These are phyloP conservation scores for Hirudinaria manillensis DNA, from an alignment of 2,888 invertebrate species.

Conservation along the genomic window DNA sequence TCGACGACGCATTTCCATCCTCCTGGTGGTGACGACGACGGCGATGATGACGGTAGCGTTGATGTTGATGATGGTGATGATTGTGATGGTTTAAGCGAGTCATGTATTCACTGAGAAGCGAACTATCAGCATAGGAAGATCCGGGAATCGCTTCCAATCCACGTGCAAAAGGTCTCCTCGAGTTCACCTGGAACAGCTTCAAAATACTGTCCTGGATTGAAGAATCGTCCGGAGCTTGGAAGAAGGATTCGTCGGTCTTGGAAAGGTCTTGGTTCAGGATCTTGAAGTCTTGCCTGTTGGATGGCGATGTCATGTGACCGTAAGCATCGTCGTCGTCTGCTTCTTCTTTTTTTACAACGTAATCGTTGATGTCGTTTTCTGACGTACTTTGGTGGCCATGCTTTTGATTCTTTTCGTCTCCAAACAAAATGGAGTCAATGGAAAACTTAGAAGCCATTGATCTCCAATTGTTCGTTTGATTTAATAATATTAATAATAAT, in stretches of 20 bases:
- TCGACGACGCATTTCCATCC: neutral
- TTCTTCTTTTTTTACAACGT: too few relatives aligned
- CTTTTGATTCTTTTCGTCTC: neutral
- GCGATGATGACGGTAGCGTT: neutral
- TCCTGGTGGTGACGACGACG: neutral
- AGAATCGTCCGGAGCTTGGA: neutral
- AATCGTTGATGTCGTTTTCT: too few relatives aligned
- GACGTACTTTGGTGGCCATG: too few relatives aligned
- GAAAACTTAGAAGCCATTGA: neutral
- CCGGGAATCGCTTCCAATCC: neutral
- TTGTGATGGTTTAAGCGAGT: neutral
- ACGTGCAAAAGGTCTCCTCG: neutral
- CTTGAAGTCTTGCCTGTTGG: too few relatives aligned
- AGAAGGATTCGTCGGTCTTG: too few relatives aligned
- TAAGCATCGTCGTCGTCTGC: too few relatives aligned
- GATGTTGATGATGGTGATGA: neutral
- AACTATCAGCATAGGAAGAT: neutral
- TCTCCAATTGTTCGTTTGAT: neutral
- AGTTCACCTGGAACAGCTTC: neutral
- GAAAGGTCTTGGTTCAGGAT: too few relatives aligned
- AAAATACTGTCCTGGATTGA: conserved; percentile 1
- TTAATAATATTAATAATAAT: too few relatives aligned
- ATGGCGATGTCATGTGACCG: too few relatives aligned
- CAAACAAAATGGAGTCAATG: neutral
- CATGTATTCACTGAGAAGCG: conserved; percentile 2